Evolutionary conservation across 1,140 invertebrate genomes (phyloP).

Genomic region (Diorhabda carinulata): DNA sequence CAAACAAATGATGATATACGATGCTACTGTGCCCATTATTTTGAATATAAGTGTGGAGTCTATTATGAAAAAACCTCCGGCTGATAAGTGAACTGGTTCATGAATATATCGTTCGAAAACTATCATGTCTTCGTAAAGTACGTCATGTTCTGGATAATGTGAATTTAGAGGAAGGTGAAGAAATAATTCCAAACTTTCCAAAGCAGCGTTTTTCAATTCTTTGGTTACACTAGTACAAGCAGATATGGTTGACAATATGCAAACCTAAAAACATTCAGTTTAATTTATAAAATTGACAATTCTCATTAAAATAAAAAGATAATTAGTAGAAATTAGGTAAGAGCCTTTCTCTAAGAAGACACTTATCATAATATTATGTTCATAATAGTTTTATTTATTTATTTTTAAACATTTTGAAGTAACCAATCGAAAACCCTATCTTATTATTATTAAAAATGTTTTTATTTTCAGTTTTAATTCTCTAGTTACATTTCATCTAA

Average conservation of each 20-base stretch:
- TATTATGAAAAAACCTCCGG: background rate
- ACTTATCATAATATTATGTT: too few relatives aligned
- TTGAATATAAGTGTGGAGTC: background rate
- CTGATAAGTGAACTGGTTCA: background rate
- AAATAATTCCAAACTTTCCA: constrained; percentile 1
- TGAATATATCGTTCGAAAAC: background rate
- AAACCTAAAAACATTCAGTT: background rate
- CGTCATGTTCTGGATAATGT: background rate
- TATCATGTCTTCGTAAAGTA: background rate
- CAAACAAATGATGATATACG: background rate
- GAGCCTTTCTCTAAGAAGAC: too few relatives aligned
- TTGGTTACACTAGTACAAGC: background rate
- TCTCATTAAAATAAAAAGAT: too few relatives aligned
- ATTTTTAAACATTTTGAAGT: too few relatives aligned
- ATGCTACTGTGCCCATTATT: background rate
- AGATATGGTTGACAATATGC: background rate
- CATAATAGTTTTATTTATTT: too few relatives aligned
- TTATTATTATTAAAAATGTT: too few relatives aligned
- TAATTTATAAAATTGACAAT: too few relatives aligned
- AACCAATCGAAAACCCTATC: too few relatives aligned
- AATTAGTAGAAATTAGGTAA: too few relatives aligned
- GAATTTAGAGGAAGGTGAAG: background rate
- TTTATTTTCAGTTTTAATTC: too few relatives aligned
- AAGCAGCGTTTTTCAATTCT: background rate
- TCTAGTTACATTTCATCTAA: too few relatives aligned